phyloP scores from a whole-genome alignment of 2,888 invertebrate genomes.

The Bembecia ichneumoniformis region DNA sequence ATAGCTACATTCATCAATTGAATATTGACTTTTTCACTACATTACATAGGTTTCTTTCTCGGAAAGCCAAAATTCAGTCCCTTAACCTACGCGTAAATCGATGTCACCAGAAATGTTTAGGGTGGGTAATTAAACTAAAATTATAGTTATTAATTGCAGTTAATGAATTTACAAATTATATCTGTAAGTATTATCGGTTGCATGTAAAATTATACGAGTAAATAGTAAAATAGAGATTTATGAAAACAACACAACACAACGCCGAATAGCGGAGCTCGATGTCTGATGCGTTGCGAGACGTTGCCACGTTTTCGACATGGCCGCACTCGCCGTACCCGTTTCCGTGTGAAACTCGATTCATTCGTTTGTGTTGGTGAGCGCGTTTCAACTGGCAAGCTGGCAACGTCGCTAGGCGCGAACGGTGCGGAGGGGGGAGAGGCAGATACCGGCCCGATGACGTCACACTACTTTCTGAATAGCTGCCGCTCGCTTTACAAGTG shows the following conservation, averaged over 20 bases:
- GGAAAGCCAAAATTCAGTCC: no score
- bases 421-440: conserved; percentile 20
- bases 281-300: conserved; percentile 56
- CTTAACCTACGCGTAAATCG: no score
- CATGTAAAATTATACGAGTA: no score
- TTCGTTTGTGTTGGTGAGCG: conserved; percentile 45
- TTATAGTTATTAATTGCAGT: no score
- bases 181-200: no score
- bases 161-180: no score
- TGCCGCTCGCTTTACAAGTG: not conserved
- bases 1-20: no score
- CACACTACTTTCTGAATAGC: conserved; percentile 57
- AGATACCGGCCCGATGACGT: conserved; percentile 60
- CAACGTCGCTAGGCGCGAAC: conserved; percentile 32
- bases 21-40: no score
- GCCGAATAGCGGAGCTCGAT: conserved; percentile 67
- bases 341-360: conserved; percentile 69
- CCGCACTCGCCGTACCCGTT: conserved; percentile 66
- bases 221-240: conserved; percentile 3
- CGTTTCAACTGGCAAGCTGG: conserved; percentile 12
- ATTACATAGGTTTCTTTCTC: no score
- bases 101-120: no score
- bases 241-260: conserved; percentile 43
- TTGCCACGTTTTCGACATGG: conserved; percentile 70
- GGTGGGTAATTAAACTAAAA: no score